A percentile compares a stretch with the other conserved stretches of the same genome.
phyloP scores from a whole-genome alignment of 2,113 vertebrate genomes.

The Romanogobio albipinnatus region DNA sequence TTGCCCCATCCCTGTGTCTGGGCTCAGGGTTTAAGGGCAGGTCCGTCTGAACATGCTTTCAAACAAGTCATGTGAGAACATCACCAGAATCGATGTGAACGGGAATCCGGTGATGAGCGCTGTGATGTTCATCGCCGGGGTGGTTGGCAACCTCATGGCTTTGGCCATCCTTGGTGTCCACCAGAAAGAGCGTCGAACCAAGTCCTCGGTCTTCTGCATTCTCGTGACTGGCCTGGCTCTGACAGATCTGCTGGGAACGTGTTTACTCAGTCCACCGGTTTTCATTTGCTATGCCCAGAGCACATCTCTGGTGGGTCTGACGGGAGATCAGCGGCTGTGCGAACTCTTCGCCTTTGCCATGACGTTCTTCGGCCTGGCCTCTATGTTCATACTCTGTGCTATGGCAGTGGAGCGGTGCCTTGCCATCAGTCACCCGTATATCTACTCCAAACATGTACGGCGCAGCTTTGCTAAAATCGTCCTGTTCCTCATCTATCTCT shows the following conservation, averaged over 20 bases:
- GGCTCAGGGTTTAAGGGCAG: slow-evolving; percentile 26
- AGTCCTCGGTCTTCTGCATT: slow-evolving; percentile 84
- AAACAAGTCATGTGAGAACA: slow-evolving; percentile 69
- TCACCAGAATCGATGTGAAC: slow-evolving; percentile 64
- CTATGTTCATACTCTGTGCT: slow-evolving; percentile 84
- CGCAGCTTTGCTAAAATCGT: slow-evolving; percentile 75
- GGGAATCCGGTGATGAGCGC: slow-evolving; percentile 77
- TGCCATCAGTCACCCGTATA: slow-evolving; percentile 89
- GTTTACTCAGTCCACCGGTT: slow-evolving; percentile 84
- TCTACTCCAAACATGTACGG: slow-evolving; percentile 80
- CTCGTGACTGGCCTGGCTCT: slow-evolving; percentile 86
- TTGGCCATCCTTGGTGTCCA: slow-evolving; percentile 83
- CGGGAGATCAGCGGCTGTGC: slow-evolving; percentile 72
- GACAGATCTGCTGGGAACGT: slow-evolving; percentile 88
- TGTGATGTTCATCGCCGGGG: slow-evolving; percentile 83
- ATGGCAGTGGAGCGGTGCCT: slow-evolving; percentile 91
- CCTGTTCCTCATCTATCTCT: slow-evolving; percentile 78
- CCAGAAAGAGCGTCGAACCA: slow-evolving; percentile 75
- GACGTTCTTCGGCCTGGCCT: slow-evolving; percentile 87
- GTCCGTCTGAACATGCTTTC: slow-evolving; percentile 53
- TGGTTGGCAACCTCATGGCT: slow-evolving; percentile 84
- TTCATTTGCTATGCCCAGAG: slow-evolving; percentile 83
- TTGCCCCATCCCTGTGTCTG: background rate
- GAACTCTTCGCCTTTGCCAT: slow-evolving; percentile 83
- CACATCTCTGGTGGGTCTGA: slow-evolving; percentile 73